Conservation (phyloP, 2,888 invertebrate species). For the Stegana nigrithorax region DNA sequence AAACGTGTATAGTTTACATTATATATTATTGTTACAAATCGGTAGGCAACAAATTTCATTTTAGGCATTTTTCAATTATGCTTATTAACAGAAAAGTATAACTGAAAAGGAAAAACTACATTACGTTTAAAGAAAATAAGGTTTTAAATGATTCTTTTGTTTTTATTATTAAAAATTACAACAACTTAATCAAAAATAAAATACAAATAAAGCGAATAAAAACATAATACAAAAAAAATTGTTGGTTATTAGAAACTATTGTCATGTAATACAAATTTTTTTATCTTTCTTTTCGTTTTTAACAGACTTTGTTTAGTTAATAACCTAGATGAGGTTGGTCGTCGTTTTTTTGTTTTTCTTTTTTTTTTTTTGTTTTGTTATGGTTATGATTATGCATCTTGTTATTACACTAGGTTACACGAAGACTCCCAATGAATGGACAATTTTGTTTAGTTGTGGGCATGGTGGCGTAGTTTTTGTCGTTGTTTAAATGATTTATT, state of each 20-base stretch:
- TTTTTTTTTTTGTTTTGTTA: no score
- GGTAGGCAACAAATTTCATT: constrained; percentile 7
- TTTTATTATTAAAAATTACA: constrained; percentile 53
- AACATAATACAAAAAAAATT: constrained; percentile 8
- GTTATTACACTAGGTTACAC: no score
- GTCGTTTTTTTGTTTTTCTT: no score
- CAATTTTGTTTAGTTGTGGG: constrained; percentile 42
- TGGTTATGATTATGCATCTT: no score
- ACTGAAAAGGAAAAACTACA: neutral
- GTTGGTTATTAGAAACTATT: constrained; percentile 35
- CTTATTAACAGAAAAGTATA: neutral
- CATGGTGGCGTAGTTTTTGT: constrained; percentile 47
- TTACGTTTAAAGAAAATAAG: neutral
- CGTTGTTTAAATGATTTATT: constrained; percentile 25
- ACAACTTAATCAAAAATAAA: constrained; percentile 20
- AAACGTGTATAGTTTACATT: neutral
- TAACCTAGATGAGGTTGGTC: constrained; percentile 31
- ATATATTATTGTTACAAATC: constrained; percentile 1
- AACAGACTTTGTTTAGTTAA: constrained; percentile 27
- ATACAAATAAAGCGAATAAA: constrained; percentile 15
- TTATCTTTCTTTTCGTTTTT: constrained; percentile 27
- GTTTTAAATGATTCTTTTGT: constrained; percentile 41
- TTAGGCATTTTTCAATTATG: constrained; percentile 1
- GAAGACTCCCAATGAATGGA: constrained; percentile 31
- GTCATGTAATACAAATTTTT: constrained; percentile 40